Percentiles rank a stretch among this genome's conserved stretches.
Evolutionary conservation across 2,113 vertebrate genomes (phyloP).

Genomic region (Regulus satrapa): DNA sequence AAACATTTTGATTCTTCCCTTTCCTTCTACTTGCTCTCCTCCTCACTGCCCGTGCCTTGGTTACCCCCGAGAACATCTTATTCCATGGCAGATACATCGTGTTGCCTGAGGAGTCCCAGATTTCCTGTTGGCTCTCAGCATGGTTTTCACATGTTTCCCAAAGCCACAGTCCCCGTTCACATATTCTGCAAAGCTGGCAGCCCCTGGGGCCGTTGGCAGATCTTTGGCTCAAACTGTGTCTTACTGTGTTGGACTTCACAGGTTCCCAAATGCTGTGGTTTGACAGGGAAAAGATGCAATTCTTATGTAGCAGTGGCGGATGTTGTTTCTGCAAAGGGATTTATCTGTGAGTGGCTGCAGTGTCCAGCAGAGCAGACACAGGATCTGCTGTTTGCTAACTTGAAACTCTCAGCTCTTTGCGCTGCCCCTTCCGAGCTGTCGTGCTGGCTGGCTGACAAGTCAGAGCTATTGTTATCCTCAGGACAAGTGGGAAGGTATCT

Average conservation of each 20-base stretch:
- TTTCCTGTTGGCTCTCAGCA: slow-evolving; percentile 11
- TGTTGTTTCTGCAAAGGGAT: not conserved
- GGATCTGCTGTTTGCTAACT: not conserved
- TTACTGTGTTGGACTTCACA: not conserved
- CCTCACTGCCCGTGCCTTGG: not conserved
- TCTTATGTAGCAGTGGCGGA: not conserved
- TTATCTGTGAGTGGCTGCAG: not conserved
- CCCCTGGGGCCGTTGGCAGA: slow-evolving; percentile 9
- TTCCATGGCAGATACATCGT: not conserved
- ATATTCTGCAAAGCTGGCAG: slow-evolving; percentile 13
- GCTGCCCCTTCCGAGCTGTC: not conserved
- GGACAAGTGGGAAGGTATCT: slow-evolving; percentile 35
- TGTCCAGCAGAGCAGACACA: not conserved
- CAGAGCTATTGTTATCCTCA: slow-evolving; percentile 47
- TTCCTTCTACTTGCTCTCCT: not conserved
- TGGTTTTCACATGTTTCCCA: not conserved
- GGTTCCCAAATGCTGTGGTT: not conserved
- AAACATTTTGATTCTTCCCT: not conserved
- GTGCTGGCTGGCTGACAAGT: slow-evolving; percentile 23
- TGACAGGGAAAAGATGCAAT: slow-evolving; percentile 2
- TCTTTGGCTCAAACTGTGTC: slow-evolving; percentile 18
- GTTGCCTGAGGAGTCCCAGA: slow-evolving; percentile 25
- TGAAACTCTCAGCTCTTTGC: not conserved
- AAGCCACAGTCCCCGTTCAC: not conserved
- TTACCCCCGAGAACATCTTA: not conserved